Base-by-base conservation (phyloP, 2,797 vertebrate species). In the Chromis chromis region DNA sequence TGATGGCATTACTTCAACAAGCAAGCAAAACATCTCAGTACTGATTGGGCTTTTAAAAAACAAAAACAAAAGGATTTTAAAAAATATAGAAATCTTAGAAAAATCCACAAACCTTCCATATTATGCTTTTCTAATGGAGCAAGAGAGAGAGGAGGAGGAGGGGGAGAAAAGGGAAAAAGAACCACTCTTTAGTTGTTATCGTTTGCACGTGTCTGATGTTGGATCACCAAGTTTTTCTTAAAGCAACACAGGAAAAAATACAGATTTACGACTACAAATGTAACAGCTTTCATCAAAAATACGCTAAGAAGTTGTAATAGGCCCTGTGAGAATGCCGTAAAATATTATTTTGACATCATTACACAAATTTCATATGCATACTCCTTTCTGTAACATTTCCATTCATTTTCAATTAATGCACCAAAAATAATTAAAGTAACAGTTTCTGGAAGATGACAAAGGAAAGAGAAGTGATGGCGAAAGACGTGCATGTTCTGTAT, bases 81-180 rank as follows among this genome's bases (percentile, higher is more conserved):
- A 90, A 77, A 84, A 9, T 36, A 85, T 82, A 92, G 84, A 90
- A 94, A 93, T 91, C 89, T 92, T 89, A 94, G 90, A 84, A 91
- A 94, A 94, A 93, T 90, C 89, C 93, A 96, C 95, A 95, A 96
- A 96, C 95, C 95, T 96, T 96, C 95, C 95, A 96, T 94, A 96
- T 95, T 94, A 96, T 95, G 95, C 94, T 96, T 96, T 96, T 96
- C 95, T 96, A 96, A 95, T 94, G 94, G 93, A 94, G 94, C 92
- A 58, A 89, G 74, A 88, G 89, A 88, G 83, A 86, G 79, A 83
- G 75, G 70, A 70, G 75, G 70, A 70, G 87, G 83, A 84, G 85
- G 90, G 80, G 82, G 85, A 87, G 87, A 93, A 82, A 90, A 84
- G 89, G 91, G 89, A 91, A 94, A 94, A 88, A 95, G 85, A 94